These are phyloP conservation scores for Cantharis flavilabris DNA, from an alignment of 2,888 invertebrate genomes.

Conservation along the genomic window DNA sequence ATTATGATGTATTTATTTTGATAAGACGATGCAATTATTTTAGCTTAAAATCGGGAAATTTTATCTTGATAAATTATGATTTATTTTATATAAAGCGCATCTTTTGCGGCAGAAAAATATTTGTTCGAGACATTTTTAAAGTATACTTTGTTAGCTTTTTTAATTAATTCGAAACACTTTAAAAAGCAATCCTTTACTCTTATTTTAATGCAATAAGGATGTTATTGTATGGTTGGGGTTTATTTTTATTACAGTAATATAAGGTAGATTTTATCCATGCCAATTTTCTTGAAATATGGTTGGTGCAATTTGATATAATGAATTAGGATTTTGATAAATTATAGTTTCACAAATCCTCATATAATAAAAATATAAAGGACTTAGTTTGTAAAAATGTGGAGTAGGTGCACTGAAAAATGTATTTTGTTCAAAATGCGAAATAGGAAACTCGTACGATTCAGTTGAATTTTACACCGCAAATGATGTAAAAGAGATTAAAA, in stretches of 20 bases:
- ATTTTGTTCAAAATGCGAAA: background rate
- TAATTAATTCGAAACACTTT: background rate
- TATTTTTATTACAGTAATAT: background rate
- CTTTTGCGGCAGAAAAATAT: background rate
- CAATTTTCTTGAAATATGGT: background rate
- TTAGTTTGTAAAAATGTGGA: background rate
- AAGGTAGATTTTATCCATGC: background rate
- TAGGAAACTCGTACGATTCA: background rate
- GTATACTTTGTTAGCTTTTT: background rate
- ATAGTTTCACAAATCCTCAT: background rate
- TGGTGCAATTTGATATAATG: background rate
- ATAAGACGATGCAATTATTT: background rate
- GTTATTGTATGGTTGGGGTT: background rate
- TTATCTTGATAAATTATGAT: conserved; percentile 2
- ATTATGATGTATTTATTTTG: background rate
- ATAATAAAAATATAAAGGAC: background rate
- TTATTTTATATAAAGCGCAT: background rate
- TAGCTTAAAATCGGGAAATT: background rate
- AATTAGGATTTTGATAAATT: background rate
- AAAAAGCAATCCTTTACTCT: background rate
- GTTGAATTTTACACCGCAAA: background rate
- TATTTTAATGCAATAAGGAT: background rate
- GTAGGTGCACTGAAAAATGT: background rate
- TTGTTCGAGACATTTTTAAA: background rate
- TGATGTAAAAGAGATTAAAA: background rate